phyloP scores from a whole-genome alignment of 2,888 invertebrate species.

The Drosophila borborema region DNA sequence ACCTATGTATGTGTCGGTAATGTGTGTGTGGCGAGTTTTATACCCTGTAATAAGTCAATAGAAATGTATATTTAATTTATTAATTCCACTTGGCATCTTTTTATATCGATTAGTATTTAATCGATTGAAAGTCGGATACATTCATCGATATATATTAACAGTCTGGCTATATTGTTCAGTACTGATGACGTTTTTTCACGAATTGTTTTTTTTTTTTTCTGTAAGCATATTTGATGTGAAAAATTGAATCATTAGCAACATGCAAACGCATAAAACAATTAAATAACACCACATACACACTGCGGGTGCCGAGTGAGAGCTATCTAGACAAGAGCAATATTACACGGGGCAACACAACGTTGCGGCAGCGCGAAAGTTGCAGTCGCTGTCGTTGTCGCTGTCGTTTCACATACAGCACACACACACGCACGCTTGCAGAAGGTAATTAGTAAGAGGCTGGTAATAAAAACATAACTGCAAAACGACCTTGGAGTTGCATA shows the following conservation, averaged over 20 bases:
- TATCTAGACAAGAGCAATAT: constrained; percentile 36
- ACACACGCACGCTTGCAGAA: constrained; percentile 12
- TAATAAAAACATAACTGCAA: constrained; percentile 47
- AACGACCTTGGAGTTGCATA: constrained; percentile 74
- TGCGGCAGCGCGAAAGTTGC: constrained; percentile 58
- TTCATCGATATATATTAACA: constrained; percentile 25
- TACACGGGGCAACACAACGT: constrained; percentile 4
- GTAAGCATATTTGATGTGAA: constrained; percentile 66
- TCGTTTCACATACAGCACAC: neutral
- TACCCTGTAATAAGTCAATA: constrained; percentile 8
- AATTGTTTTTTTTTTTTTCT: constrained; percentile 54
- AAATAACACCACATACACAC: constrained; percentile 61
- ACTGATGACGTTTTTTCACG: constrained; percentile 70
- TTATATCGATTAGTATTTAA: constrained; percentile 18
- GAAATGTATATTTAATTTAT: neutral
- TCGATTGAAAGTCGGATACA: constrained; percentile 12
- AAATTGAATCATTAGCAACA: constrained; percentile 68
- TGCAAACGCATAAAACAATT: constrained; percentile 61
- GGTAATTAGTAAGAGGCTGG: constrained; percentile 35
- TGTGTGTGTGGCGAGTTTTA: neutral
- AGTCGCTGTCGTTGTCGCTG: constrained; percentile 32
- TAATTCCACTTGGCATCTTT: neutral
- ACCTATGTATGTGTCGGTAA: neutral
- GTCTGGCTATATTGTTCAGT: constrained; percentile 47
- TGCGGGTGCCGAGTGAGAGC: constrained; percentile 43